Conservation (phyloP, 2,888 invertebrate genomes). For the Yponomeuta cagnagella region DNA sequence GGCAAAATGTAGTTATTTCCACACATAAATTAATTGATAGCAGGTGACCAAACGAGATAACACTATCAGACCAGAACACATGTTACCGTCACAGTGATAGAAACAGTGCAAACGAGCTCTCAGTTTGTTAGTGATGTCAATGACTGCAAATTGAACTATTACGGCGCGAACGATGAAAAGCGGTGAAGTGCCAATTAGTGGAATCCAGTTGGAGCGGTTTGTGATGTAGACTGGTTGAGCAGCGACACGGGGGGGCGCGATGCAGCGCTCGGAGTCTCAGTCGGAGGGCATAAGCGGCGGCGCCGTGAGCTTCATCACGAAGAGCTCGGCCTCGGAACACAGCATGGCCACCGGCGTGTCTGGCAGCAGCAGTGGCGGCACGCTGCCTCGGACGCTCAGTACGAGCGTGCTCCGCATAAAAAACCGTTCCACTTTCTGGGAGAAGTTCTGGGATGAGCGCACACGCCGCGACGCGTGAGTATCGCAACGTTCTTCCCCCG, state of each 20-base stretch:
- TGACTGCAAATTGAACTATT: neutral
- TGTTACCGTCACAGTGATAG: neutral
- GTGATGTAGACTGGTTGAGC: too few relatives aligned
- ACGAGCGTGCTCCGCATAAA: slow-evolving; percentile 88
- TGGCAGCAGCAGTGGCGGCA: slow-evolving; percentile 63
- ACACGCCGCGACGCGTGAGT: slow-evolving; percentile 83
- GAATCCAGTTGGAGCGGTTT: too few relatives aligned
- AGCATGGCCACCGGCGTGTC: slow-evolving; percentile 62
- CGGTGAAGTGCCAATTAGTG: neutral
- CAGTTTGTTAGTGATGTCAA: too few relatives aligned
- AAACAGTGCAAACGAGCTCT: neutral
- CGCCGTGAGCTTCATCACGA: slow-evolving; percentile 51
- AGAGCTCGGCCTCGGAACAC: slow-evolving; percentile 68
- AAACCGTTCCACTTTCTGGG: slow-evolving; percentile 88
- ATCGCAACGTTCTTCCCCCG: slow-evolving; percentile 11
- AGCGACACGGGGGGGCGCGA: slow-evolving; percentile 21
- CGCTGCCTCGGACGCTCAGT: slow-evolving; percentile 82
- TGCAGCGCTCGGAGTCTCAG: slow-evolving; percentile 76
- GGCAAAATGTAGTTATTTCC: neutral
- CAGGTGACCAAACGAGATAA: slow-evolving; percentile 1
- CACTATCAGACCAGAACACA: neutral
- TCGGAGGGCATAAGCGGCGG: slow-evolving; percentile 68
- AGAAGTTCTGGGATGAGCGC: slow-evolving; percentile 86
- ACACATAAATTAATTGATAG: neutral
- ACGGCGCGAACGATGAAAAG: neutral